A percentile compares a stretch with the other conserved stretches of the same genome.
Conservation (phyloP, 2,797 vertebrate species). For the Centropyge bicolor region DNA sequence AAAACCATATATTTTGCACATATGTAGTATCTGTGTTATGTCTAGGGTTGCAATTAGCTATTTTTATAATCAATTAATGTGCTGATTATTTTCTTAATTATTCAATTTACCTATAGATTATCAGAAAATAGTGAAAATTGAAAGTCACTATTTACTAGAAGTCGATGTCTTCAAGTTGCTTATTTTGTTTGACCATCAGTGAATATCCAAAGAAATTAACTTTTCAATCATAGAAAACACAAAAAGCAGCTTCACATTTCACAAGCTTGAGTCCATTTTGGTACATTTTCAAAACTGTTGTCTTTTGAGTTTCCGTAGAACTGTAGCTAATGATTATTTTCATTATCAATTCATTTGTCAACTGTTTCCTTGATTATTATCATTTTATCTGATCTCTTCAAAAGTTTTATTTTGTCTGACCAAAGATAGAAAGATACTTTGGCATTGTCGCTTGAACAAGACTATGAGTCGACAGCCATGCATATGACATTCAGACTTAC, state of each 20-base stretch:
- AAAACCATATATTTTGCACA: slow-evolving; percentile 4
- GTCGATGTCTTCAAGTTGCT: too few species aligned
- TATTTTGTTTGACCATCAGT: neutral
- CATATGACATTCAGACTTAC: neutral
- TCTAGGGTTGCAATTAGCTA: neutral
- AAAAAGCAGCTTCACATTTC: neutral
- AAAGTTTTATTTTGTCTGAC: neutral
- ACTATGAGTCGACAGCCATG: too few species aligned
- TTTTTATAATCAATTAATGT: neutral
- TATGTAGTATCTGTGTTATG: neutral
- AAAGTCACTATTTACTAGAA: neutral
- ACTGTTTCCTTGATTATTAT: neutral
- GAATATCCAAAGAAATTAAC: neutral
- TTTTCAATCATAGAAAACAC: neutral
- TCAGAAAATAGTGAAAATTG: neutral
- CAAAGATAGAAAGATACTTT: neutral
- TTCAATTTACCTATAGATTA: neutral
- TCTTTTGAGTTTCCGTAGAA: too few species aligned
- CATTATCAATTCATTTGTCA: neutral
- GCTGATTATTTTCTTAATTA: neutral
- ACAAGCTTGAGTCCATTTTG: neutral
- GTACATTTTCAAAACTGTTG: neutral
- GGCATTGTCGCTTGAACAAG: neutral
- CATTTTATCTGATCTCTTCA: neutral
- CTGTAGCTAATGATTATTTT: neutral